Base-by-base conservation (phyloP, 2,888 invertebrate species). In the Apamea anceps region DNA sequence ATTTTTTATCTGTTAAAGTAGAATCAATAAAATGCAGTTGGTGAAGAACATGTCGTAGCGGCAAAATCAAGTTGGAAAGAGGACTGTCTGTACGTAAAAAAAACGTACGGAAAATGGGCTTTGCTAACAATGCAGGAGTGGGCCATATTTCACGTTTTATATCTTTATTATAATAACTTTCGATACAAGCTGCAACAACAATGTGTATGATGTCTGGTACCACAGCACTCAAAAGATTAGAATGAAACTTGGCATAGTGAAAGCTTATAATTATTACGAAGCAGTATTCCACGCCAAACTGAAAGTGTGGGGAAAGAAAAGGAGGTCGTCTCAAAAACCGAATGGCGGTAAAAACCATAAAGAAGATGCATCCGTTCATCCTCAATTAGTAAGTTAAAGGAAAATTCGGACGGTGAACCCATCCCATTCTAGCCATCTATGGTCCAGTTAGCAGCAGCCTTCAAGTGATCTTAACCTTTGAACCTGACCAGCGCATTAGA, bases 181-280 rank as follows among this genome's bases (percentile, higher is more conserved):
- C 8, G 45, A 57, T 48, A 60, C 37, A 65, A 48, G 25, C 80
- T 62, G 42, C 5, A 25, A 18, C 65, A 71, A 54, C 18, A 42
- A 42, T 25, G 8, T 42, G 32, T 5, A 32, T 13, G 37, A n/a
- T 18, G 28, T 42, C 10, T 51, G 32, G 32, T 21, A 28, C 28
- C 48, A 45, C 21, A 51, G 3, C n/a, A n/a, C 28, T 48, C n/a
- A 25, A 37, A 42, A 83, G 18, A 71, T 37, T 60, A 8, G n/a
- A 82, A 82, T 60, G 63, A 65, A 32, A 65, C 42, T 81, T 37
- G 67, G n/a, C 28, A 45, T 63, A 71, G 83, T 76, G 76, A 82
- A 82, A 77, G 83, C 77, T 51, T 70, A 68, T 82, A 37, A 57
- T 57, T n/a, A 37, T 63, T 48, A 32, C 70, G 28, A 42, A 65